Conservation (phyloP, 2,888 invertebrate species). For the Noctua pronuba region DNA sequence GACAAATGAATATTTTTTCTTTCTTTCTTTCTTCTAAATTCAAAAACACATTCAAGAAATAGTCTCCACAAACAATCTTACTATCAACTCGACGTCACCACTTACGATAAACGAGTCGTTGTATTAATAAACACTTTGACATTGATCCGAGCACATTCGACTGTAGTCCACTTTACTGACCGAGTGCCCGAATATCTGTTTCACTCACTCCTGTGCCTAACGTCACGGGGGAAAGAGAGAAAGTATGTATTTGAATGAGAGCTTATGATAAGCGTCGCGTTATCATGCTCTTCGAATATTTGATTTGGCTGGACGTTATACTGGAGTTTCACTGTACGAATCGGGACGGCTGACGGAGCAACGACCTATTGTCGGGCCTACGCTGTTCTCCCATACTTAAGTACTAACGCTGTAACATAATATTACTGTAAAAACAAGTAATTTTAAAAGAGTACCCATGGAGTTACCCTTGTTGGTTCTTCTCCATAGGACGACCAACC, state of each 20-base stretch:
- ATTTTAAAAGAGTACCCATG: too few relatives aligned
- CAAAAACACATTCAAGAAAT: not conserved
- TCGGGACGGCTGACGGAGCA: too few relatives aligned
- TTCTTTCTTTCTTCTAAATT: too few relatives aligned
- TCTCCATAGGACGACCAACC: too few relatives aligned
- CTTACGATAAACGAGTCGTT: constrained; percentile 11
- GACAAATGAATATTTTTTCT: too few relatives aligned
- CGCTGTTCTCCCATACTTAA: too few relatives aligned
- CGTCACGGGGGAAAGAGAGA: not conserved
- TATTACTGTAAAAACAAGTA: too few relatives aligned
- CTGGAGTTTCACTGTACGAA: not conserved
- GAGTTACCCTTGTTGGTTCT: too few relatives aligned
- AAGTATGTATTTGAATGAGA: constrained; percentile 1
- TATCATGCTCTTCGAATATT: constrained; percentile 17
- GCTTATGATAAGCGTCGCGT: constrained; percentile 22
- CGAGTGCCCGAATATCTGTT: constrained; percentile 40
- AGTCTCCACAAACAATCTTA: not conserved
- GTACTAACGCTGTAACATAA: too few relatives aligned
- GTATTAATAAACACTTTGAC: constrained; percentile 57
- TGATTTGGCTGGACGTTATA: not conserved
- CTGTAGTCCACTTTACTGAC: constrained; percentile 48
- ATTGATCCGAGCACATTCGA: constrained; percentile 63
- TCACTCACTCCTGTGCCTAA: constrained; percentile 16
- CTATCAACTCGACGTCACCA: constrained; percentile 12
- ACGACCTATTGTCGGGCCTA: too few relatives aligned